Percentiles rank a stretch among this genome's conserved stretches.
These are phyloP conservation scores for Lophotis ruficrista DNA, from an alignment of 2,113 vertebrate species.

Conservation along the genomic window DNA sequence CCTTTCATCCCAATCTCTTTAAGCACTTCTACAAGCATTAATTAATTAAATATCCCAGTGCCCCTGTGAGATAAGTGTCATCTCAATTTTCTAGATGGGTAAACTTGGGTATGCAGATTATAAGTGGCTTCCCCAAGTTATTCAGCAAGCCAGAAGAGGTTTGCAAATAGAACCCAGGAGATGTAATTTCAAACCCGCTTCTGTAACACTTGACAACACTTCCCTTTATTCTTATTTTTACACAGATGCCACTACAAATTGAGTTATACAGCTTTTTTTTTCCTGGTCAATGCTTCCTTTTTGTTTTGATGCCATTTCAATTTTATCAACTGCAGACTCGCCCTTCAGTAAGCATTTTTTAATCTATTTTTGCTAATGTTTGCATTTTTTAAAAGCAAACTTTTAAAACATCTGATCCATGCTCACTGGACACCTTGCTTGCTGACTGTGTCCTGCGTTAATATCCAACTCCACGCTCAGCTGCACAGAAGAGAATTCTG, in stretches of 20 bases:
- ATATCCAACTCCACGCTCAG: neutral
- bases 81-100: conserved; percentile 56
- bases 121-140: conserved; percentile 20
- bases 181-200: neutral
- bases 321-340: neutral
- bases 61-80: conserved; percentile 37
- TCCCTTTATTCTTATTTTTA: conserved; percentile 2
- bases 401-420: neutral
- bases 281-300: neutral
- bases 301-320: neutral
- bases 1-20: conserved; percentile 41
- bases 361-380: neutral
- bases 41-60: conserved; percentile 60
- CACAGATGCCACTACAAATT: neutral
- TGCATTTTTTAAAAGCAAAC: neutral
- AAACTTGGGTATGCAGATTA: conserved; percentile 38
- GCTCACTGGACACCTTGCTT: neutral
- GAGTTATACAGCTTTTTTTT: neutral
- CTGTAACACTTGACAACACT: neutral
- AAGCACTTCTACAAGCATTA: conserved; percentile 43
- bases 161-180: neutral
- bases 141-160: neutral
- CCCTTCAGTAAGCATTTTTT: neutral
- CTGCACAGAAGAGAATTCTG: neutral
- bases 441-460: neutral